Evolutionary conservation across 2,113 vertebrate genomes (phyloP).

Genomic region (Sterna hirundo): DNA sequence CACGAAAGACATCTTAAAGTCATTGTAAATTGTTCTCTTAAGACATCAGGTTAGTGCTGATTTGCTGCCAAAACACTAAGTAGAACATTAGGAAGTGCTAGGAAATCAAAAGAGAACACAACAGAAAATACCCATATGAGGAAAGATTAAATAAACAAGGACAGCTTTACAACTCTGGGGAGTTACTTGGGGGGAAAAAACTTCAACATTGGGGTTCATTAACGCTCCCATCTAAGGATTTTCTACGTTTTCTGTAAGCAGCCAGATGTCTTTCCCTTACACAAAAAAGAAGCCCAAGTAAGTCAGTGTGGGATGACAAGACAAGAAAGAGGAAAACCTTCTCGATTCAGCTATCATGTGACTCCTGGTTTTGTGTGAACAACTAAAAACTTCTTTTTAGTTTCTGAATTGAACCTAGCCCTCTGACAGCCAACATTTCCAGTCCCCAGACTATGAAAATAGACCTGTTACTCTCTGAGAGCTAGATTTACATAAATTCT

Average conservation of each 20-base stretch:
- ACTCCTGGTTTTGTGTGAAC: not conserved
- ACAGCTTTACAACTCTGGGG: not conserved
- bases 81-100: not conserved
- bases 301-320: not conserved
- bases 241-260: not conserved
- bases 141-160: not conserved
- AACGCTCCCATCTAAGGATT: not conserved
- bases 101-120: constrained; percentile 9
- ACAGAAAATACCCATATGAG: not conserved
- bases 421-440: not conserved
- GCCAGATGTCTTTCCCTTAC: not conserved
- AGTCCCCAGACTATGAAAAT: not conserved
- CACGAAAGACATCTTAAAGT: constrained; percentile 9
- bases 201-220: not conserved
- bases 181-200: not conserved
- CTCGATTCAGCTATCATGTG: not conserved
- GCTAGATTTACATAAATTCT: not conserved
- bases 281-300: not conserved
- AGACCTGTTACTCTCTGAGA: not conserved
- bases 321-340: not conserved
- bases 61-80: constrained; percentile 43
- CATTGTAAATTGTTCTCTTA: constrained; percentile 5
- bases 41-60: constrained; percentile 28
- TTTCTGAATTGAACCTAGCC: not conserved
- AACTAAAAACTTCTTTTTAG: not conserved